Base-by-base conservation (phyloP, 2,113 vertebrate species). In the Conger conger region DNA sequence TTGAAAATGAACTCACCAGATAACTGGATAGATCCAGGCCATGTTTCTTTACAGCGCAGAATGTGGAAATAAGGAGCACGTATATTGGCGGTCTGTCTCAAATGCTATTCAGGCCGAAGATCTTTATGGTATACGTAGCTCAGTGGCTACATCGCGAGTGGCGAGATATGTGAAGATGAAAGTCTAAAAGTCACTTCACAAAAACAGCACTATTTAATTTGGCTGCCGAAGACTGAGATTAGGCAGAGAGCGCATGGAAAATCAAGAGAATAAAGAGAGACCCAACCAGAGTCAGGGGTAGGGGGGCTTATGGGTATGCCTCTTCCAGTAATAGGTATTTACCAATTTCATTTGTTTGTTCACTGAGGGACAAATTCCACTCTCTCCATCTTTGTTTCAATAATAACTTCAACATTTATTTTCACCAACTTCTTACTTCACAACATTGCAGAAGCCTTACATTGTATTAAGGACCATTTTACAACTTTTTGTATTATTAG, bases 1-100 rank as follows among this genome's bases (percentile, higher is more conserved):
- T 27, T 1, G 68, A 30, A 73, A 45, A 80, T 76, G 80, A 63
- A 85, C 89, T 79, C 85, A 91, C 90, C 90, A 81, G 18, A 90
- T 40, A n/a, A 88, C 63, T 6, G 73, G 80, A 87, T 57, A 53
- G 40, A 60, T 86, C 82, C 81, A 83, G 50, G 17, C 42, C 90
- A 91, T 91, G 50, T 17, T 84, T 84, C 45, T 50, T 50, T 11
- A 50, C 45, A 50, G 45, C 38, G 33, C 35, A n/a, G 37, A 57
- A 27, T 63, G 57, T 5, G 18, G 57, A 53, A 63, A 79, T 77
- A 3, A 78, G 13, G 17, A 37, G 13, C n/a, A 84, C 20, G 37
- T 20, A 36, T 18, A 38, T 27, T 23, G n/a, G 20, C 20, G 7
- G 42, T 9, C 42, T 63, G 27, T 27, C 45, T 57, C 42, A 60